Conservation (phyloP, 2,888 invertebrate species). For the Latrodectus elegans region DNA sequence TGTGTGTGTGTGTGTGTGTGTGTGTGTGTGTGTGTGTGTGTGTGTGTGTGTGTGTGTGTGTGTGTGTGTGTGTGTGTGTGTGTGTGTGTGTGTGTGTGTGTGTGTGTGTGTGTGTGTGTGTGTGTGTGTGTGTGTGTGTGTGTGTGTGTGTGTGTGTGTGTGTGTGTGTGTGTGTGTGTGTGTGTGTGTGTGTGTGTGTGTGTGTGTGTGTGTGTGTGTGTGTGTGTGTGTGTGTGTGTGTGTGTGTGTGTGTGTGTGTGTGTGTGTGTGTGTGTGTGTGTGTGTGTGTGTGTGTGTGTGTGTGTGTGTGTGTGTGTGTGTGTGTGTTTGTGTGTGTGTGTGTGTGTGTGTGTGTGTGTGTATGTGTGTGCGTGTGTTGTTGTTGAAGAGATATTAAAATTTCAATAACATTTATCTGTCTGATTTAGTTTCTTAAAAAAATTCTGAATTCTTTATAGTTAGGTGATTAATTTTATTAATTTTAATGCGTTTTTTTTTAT, state of each 20-base stretch:
- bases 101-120: too few relatives aligned
- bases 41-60: background rate
- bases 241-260: background rate
- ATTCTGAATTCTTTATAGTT: too few relatives aligned
- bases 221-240: background rate
- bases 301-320: background rate
- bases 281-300: background rate
- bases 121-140: background rate
- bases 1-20: background rate
- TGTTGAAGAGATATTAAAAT: too few relatives aligned
- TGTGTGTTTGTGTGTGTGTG: too few relatives aligned
- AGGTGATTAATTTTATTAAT: too few relatives aligned
- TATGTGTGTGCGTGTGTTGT: background rate
- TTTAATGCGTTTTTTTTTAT: too few relatives aligned
- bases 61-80: background rate
- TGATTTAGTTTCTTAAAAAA: too few relatives aligned
- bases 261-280: background rate
- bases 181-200: background rate
- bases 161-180: background rate
- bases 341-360: background rate
- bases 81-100: background rate
- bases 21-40: background rate
- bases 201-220: background rate
- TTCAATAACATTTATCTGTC: too few relatives aligned
- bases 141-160: background rate